A percentile compares a stretch with the other conserved stretches of the same genome.
Conservation (phyloP, 2,797 vertebrate species). For the Onychomys arenicola region DNA sequence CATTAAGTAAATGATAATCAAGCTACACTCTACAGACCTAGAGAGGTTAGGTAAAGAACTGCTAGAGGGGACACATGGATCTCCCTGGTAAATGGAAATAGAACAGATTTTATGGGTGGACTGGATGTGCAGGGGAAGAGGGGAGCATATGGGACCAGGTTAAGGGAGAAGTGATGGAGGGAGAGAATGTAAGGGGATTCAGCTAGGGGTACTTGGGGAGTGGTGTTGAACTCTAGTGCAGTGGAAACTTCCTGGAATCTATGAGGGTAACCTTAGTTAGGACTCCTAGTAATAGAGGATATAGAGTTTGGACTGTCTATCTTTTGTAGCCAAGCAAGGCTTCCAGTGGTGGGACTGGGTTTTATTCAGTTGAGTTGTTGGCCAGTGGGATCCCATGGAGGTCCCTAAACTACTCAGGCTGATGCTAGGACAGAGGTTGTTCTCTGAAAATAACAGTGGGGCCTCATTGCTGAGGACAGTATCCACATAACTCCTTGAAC, state of each 20-base stretch:
- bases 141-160: no score
- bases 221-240: no score
- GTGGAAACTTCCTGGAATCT: no score
- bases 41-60: neutral
- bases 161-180: no score
- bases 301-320: neutral
- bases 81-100: neutral
- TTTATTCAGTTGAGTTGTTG: neutral
- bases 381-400: neutral
- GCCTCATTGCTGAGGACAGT: neutral
- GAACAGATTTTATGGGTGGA: neutral
- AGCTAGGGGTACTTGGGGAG: no score
- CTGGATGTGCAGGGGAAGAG: no score
- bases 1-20: neutral
- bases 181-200: no score
- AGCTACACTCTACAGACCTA: neutral
- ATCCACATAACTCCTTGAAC: neutral
- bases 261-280: neutral
- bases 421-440: neutral
- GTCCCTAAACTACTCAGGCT: neutral
- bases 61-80: neutral
- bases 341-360: neutral
- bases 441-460: neutral
- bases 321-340: neutral
- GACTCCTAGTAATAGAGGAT: neutral